Conservation (phyloP, 2,113 vertebrate genomes). For the Variabilichromis moorii region DNA sequence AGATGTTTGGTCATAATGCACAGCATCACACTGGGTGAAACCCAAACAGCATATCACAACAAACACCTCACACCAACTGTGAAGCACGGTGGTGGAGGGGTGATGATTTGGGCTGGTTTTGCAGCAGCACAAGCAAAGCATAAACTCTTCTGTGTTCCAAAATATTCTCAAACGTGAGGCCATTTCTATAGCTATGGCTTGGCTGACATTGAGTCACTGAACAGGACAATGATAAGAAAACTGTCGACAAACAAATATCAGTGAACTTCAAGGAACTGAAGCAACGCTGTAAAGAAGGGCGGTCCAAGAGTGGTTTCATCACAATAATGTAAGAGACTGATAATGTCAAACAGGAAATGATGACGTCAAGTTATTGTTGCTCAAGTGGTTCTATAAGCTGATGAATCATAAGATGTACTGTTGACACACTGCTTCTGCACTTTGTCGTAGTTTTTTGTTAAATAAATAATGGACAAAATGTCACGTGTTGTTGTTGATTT, state of each 20-base stretch:
- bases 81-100: neutral
- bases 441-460: neutral
- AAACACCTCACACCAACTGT: neutral
- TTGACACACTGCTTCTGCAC: neutral
- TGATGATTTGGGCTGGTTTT: neutral
- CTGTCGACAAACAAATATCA: neutral
- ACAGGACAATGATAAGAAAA: neutral
- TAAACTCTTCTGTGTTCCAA: neutral
- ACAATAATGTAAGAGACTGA: neutral
- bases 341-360: neutral
- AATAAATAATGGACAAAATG: neutral
- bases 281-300: neutral
- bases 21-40: neutral
- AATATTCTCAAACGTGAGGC: neutral
- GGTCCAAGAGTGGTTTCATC: neutral
- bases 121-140: neutral
- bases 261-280: neutral
- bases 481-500: neutral
- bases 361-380: neutral
- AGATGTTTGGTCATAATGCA: neutral
- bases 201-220: neutral
- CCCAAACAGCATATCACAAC: neutral
- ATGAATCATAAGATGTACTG: neutral
- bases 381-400: neutral
- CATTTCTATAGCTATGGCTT: neutral